Evolutionary conservation across 2,797 vertebrate species (phyloP).

Genomic region (Phrynocephalus vlangalii): DNA sequence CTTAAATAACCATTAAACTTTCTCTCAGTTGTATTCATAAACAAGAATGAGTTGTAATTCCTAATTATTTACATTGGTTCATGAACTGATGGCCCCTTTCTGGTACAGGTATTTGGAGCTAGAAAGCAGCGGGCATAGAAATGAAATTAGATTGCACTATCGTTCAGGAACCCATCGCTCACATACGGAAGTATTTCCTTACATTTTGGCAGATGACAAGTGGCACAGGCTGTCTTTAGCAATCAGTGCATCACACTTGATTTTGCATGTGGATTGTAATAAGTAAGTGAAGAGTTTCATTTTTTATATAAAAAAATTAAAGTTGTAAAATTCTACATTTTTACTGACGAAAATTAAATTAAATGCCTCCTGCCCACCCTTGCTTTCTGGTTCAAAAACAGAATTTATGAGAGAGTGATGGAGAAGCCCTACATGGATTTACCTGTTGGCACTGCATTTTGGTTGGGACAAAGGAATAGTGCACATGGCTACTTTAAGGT

Average conservation of each 20-base stretch:
- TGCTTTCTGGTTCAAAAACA: constrained; percentile 68
- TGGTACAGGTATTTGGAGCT: constrained; percentile 91
- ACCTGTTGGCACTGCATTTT: constrained; percentile 89
- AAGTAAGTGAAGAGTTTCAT: constrained; percentile 81
- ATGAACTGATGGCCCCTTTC: constrained; percentile 47
- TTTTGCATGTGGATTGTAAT: constrained; percentile 95
- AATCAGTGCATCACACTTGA: constrained; percentile 93
- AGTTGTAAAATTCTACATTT: constrained; percentile 24
- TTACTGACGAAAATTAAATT: constrained; percentile 3
- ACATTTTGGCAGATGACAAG: constrained; percentile 94
- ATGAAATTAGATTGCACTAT: constrained; percentile 95
- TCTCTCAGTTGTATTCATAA: not conserved
- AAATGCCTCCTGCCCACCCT: not conserved
- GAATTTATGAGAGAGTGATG: constrained; percentile 97
- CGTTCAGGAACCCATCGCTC: constrained; percentile 87
- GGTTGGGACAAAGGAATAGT: constrained; percentile 95
- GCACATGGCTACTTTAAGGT: constrained; percentile 98
- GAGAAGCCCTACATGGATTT: constrained; percentile 92
- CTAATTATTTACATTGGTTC: constrained; percentile 37
- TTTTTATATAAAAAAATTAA: constrained; percentile 23
- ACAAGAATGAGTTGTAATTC: constrained; percentile 40
- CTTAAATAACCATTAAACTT: not conserved
- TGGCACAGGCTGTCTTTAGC: constrained; percentile 96
- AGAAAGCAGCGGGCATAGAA: constrained; percentile 96
- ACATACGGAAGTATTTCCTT: constrained; percentile 95